Evolutionary conservation across 2,797 vertebrate genomes (phyloP).

Genomic region (Sorex maritimensis): DNA sequence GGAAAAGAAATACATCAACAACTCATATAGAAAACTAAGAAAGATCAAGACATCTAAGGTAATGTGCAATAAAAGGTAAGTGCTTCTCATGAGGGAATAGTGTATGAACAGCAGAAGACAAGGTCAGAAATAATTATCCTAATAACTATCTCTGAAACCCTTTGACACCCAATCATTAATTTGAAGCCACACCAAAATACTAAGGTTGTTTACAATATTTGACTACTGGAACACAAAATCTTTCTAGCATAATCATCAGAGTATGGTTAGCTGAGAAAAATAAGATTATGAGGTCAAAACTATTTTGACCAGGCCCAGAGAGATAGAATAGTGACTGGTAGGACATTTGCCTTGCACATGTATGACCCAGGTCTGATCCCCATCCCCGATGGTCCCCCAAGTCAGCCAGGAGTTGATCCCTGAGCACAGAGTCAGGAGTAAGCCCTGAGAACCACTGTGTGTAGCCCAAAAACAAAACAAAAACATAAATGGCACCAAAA

Average conservation of each 20-base stretch:
- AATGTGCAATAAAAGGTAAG: neutral
- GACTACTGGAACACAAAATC: neutral
- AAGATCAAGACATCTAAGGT: neutral
- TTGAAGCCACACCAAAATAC: neutral
- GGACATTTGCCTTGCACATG: too few relatives aligned
- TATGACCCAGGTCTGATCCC: too few relatives aligned
- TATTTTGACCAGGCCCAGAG: neutral
- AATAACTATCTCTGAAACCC: neutral
- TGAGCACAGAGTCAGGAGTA: too few relatives aligned
- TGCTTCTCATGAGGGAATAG: neutral
- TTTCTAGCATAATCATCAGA: slow-evolving; percentile 20
- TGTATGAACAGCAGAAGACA: neutral
- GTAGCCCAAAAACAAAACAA: too few relatives aligned
- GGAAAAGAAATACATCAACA: neutral
- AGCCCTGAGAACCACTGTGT: too few relatives aligned
- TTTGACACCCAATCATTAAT: neutral
- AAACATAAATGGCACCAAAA: too few relatives aligned
- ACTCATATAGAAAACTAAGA: slow-evolving; percentile 23
- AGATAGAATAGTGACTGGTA: too few relatives aligned
- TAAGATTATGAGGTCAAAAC: neutral
- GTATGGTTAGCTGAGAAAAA: slow-evolving; percentile 33
- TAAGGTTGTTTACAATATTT: neutral
- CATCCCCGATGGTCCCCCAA: too few relatives aligned
- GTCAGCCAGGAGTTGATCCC: too few relatives aligned
- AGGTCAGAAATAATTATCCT: neutral